Conservation (phyloP, 1,140 invertebrate species). For the Nebria ingens region DNA sequence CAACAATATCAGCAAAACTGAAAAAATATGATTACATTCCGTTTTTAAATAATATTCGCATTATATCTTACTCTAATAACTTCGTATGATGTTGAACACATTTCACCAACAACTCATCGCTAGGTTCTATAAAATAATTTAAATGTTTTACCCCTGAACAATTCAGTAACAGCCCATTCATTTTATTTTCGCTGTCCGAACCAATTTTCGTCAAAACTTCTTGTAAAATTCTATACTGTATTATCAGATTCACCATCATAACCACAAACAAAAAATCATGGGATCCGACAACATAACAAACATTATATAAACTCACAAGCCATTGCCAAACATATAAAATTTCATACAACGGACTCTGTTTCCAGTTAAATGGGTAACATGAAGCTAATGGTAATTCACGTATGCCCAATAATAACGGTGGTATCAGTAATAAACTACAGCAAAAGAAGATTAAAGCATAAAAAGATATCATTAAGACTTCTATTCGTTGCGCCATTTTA, state of each 20-base stretch:
- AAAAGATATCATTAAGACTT: neutral
- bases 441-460: neutral
- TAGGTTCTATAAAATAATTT: neutral
- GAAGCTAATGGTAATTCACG: neutral
- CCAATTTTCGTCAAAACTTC: neutral
- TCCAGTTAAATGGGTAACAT: neutral
- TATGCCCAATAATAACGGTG: neutral
- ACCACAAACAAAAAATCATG: neutral
- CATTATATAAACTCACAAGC: neutral
- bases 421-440: neutral
- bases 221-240: conserved; percentile 1
- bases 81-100: neutral
- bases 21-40: neutral
- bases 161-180: neutral
- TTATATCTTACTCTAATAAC: neutral
- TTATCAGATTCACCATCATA: neutral
- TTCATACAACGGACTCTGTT: neutral
- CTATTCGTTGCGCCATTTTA: neutral
- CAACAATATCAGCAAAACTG: conserved; percentile 7
- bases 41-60: neutral
- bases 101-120: neutral
- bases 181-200: neutral
- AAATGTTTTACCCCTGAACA: neutral
- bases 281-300: neutral
- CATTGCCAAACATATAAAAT: neutral